Evolutionary conservation across 2,113 vertebrate genomes (phyloP).

Genomic region (Caretta caretta): DNA sequence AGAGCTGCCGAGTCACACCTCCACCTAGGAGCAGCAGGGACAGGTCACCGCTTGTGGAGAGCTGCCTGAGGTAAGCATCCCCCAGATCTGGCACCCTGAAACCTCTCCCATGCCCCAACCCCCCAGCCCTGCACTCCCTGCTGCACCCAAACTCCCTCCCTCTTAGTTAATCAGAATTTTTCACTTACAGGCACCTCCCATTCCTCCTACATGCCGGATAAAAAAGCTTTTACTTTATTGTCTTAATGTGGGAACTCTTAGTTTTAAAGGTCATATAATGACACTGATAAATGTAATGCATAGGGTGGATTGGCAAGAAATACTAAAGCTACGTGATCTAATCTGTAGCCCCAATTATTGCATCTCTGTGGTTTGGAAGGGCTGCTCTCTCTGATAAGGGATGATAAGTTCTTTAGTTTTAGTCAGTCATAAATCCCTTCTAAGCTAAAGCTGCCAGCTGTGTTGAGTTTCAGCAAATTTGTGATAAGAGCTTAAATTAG

Average conservation of each 20-base stretch:
- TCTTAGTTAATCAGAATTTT: no score
- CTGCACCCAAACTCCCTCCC: no score
- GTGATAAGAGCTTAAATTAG: slow-evolving; percentile 26
- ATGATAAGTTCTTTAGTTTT: slow-evolving; percentile 34
- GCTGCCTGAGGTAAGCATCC: no score
- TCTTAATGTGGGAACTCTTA: slow-evolving; percentile 5
- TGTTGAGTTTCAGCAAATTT: slow-evolving; percentile 27
- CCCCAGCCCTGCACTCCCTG: no score
- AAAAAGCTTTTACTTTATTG: neutral
- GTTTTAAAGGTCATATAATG: neutral
- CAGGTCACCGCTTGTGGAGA: no score
- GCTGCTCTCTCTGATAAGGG: slow-evolving; percentile 11
- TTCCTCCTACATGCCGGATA: no score
- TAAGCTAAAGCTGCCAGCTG: slow-evolving; percentile 12
- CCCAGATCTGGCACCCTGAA: no score
- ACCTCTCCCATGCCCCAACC: no score
- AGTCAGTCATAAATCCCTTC: slow-evolving; percentile 15
- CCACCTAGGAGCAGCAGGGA: no score
- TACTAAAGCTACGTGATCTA: neutral
- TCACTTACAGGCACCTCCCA: no score
- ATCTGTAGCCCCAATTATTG: neutral
- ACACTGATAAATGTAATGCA: neutral
- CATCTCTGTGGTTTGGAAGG: neutral
- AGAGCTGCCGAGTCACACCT: no score
- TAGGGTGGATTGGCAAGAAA: neutral